Percentiles rank a stretch among this genome's conserved stretches.
Evolutionary conservation across 2,113 vertebrate genomes (phyloP).

Genomic region (Oxyruncus cristatus): DNA sequence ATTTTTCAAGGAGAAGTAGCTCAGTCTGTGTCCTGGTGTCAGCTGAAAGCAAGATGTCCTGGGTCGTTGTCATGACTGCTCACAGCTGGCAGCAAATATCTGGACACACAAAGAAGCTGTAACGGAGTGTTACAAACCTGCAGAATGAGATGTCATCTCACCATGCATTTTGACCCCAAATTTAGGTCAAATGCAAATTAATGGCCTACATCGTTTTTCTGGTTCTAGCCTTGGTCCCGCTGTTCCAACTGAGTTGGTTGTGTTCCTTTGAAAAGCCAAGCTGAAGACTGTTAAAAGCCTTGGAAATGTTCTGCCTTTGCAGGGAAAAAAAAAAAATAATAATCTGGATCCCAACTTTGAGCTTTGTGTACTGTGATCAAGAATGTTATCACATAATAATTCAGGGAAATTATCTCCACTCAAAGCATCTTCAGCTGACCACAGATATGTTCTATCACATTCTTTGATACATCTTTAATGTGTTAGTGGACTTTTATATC

Average conservation of each 20-base stretch:
- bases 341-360: background rate
- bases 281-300: background rate
- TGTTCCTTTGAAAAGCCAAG: background rate
- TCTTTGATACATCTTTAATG: conserved; percentile 30
- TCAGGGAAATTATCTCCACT: conserved; percentile 40
- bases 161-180: background rate
- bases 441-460: conserved; percentile 36
- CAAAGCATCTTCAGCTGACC: conserved; percentile 44
- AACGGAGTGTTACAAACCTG: background rate
- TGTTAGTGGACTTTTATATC: conserved; percentile 30
- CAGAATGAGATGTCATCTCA: background rate
- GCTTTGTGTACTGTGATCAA: conserved; percentile 1
- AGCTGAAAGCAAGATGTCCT: background rate
- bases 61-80: background rate
- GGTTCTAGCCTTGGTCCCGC: background rate
- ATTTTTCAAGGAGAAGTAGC: background rate
- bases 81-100: background rate
- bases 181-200: background rate
- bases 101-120: background rate
- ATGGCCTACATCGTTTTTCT: background rate
- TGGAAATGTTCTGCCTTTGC: background rate
- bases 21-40: background rate
- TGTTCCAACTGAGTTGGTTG: background rate
- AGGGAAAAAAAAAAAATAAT: background rate
- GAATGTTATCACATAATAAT: conserved; percentile 49